These are phyloP conservation scores for Prunella fulvescens DNA, from an alignment of 2,113 vertebrate genomes.

Conservation along the genomic window DNA sequence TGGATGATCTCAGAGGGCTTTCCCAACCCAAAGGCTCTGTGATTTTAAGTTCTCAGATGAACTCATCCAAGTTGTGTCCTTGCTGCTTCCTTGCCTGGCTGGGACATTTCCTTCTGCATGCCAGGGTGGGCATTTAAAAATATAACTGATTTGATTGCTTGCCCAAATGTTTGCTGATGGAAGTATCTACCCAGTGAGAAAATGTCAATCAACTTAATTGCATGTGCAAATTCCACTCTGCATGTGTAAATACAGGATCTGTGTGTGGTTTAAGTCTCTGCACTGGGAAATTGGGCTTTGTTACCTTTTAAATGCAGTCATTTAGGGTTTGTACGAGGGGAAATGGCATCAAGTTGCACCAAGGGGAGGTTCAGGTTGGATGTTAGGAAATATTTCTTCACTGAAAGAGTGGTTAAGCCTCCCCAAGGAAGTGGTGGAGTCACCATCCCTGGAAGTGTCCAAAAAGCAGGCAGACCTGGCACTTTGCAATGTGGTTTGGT, in stretches of 20 bases:
- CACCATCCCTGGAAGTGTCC: not conserved
- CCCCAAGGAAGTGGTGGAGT: not conserved
- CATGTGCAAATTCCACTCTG: slow-evolving; percentile 57
- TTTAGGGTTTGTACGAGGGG: not conserved
- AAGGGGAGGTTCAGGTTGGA: not conserved
- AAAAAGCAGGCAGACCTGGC: not conserved
- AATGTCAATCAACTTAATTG: slow-evolving; percentile 61
- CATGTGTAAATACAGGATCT: slow-evolving; percentile 30
- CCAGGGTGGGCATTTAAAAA: slow-evolving; percentile 1
- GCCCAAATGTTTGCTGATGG: slow-evolving; percentile 53
- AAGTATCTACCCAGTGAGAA: slow-evolving; percentile 18
- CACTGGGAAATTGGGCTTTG: not conserved
- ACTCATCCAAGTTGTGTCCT: not conserved
- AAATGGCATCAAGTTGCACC: not conserved
- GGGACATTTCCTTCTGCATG: not conserved
- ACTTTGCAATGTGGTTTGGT: not conserved
- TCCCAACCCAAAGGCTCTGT: not conserved
- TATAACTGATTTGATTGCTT: slow-evolving; percentile 13
- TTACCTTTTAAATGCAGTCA: not conserved
- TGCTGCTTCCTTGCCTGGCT: not conserved
- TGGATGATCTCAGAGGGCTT: not conserved
- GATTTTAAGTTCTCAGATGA: not conserved
- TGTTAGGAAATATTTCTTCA: not conserved
- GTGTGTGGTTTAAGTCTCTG: not conserved
- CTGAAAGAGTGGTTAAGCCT: not conserved